Conservation (phyloP, 2,888 invertebrate species). For the Sminthurides aquaticus region DNA sequence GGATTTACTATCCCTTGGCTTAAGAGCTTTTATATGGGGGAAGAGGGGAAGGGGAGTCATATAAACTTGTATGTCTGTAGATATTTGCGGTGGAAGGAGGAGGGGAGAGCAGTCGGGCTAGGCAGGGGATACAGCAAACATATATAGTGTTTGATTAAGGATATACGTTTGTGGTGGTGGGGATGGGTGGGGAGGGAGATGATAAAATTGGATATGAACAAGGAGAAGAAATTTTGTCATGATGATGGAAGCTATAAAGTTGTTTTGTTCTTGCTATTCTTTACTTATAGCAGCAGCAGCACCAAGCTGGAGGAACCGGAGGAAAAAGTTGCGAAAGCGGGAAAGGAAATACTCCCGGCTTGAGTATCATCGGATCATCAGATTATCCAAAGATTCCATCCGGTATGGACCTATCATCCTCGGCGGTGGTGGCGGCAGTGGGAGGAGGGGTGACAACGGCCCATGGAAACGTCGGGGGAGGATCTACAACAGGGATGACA, state of each 20-base stretch:
- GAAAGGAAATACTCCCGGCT: background rate
- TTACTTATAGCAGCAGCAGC: background rate
- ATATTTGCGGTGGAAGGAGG: background rate
- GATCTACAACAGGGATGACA: background rate
- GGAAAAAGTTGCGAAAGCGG: background rate
- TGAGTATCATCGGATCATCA: conserved; percentile 5
- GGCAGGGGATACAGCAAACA: too few relatives aligned
- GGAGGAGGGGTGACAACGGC: background rate
- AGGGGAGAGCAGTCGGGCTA: too few relatives aligned
- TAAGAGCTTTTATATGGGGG: background rate
- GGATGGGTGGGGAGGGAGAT: too few relatives aligned
- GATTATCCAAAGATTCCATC: conserved; percentile 23
- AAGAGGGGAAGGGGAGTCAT: background rate
- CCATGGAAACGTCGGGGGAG: background rate
- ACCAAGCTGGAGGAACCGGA: background rate
- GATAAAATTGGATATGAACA: too few relatives aligned
- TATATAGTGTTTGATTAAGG: too few relatives aligned
- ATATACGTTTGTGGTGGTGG: too few relatives aligned
- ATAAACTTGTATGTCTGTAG: too few relatives aligned
- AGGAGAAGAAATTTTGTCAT: too few relatives aligned
- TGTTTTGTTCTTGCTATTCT: background rate
- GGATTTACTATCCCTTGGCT: background rate
- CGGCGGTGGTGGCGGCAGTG: background rate
- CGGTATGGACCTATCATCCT: conserved; percentile 39
- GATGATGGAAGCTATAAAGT: background rate